A percentile compares a stretch with the other conserved stretches of the same genome.
phyloP scores from a whole-genome alignment of 2,888 invertebrate species.

The Aphidoletes aphidimyza region DNA sequence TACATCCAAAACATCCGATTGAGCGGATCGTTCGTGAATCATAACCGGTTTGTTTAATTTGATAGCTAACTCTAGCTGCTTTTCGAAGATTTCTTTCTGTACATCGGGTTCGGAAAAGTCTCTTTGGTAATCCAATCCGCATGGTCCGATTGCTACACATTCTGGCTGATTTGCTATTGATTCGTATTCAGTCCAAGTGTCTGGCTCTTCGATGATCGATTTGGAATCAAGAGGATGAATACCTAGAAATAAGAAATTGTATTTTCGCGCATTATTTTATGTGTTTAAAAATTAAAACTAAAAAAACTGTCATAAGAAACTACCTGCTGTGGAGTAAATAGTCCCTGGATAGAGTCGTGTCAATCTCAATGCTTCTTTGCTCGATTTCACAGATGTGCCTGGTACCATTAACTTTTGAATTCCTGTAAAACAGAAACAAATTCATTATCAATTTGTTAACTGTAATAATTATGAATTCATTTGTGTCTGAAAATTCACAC shows the following conservation, averaged over 20 bases:
- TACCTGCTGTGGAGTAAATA: conserved; percentile 90
- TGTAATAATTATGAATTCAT: no score
- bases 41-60: conserved; percentile 87
- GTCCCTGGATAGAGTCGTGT: conserved; percentile 90
- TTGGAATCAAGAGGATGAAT: conserved; percentile 95
- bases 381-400: conserved; percentile 87
- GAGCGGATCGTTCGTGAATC: conserved; percentile 92
- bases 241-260: conserved; percentile 67
- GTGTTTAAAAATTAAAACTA: neutral
- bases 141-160: conserved; percentile 94
- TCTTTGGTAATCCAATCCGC: conserved; percentile 93
- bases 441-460: neutral
- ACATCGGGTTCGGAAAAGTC: conserved; percentile 92
- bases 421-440: conserved; percentile 68
- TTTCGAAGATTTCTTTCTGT: conserved; percentile 87
- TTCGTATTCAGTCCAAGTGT: conserved; percentile 80
- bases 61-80: conserved; percentile 87
- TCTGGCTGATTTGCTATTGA: conserved; percentile 83
- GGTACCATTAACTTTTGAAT: conserved; percentile 95
- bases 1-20: conserved; percentile 84
- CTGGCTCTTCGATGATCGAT: conserved; percentile 77
- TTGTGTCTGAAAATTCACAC: no score
- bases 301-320: conserved; percentile 57
- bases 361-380: conserved; percentile 89
- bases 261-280: neutral